These are phyloP conservation scores for Phyto melanocephala DNA, from an alignment of 2,888 invertebrate genomes.

Conservation along the genomic window DNA sequence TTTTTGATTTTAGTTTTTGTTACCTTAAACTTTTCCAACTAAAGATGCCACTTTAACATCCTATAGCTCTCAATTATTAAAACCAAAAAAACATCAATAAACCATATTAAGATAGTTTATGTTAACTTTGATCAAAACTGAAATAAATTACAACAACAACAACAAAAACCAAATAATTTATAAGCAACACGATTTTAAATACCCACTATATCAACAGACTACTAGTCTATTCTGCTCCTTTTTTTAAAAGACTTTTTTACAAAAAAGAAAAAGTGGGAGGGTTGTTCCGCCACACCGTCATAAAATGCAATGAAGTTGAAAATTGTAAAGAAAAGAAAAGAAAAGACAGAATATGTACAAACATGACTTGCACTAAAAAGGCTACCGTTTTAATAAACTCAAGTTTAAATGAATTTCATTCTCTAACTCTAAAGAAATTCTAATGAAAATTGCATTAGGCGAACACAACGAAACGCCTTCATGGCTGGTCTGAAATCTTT, in stretches of 20 bases:
- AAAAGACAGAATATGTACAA: slow-evolving; percentile 27
- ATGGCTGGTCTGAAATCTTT: slow-evolving; percentile 55
- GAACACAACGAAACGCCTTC: slow-evolving; percentile 51
- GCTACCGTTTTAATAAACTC: slow-evolving; percentile 55
- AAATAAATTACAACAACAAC: slow-evolving; percentile 68
- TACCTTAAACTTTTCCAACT: not conserved
- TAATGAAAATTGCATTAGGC: slow-evolving; percentile 6
- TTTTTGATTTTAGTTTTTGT: too few species aligned
- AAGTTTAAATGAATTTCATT: not conserved
- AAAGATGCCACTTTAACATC: not conserved
- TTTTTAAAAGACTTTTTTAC: not conserved
- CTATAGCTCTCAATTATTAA: not conserved
- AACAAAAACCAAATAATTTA: slow-evolving; percentile 56
- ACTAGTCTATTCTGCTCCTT: not conserved
- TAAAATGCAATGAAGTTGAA: slow-evolving; percentile 50
- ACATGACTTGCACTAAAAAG: slow-evolving; percentile 32
- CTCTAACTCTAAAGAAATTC: not conserved
- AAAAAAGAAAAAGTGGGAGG: slow-evolving; percentile 33
- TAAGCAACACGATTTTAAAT: slow-evolving; percentile 44
- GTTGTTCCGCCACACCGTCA: not conserved
- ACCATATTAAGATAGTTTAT: slow-evolving; percentile 71
- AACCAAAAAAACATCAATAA: slow-evolving; percentile 25
- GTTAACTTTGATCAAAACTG: slow-evolving; percentile 73
- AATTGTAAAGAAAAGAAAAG: too few species aligned
- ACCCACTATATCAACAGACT: slow-evolving; percentile 4